Conservation (phyloP, 2,888 invertebrate genomes). For the Drosophila subquinaria region DNA sequence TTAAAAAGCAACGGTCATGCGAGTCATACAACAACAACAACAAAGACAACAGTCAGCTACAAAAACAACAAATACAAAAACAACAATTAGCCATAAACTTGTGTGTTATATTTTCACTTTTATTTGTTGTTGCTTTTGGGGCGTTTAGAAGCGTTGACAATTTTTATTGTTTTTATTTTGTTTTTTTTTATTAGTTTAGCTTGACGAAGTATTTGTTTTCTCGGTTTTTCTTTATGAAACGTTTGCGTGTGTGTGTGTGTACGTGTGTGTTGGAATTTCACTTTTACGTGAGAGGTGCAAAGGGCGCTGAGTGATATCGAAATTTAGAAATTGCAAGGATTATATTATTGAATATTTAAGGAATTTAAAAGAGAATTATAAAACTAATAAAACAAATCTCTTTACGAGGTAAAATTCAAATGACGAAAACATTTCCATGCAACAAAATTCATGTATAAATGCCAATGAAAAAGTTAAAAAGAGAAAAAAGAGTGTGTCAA, state of each 20-base stretch:
- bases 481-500: no score
- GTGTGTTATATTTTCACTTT: slow-evolving; percentile 59
- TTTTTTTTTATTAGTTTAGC: slow-evolving; percentile 14
- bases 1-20: slow-evolving; percentile 30
- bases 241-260: slow-evolving; percentile 1
- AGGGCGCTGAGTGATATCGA: neutral
- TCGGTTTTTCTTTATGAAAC: slow-evolving; percentile 8
- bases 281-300: slow-evolving; percentile 32
- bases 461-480: no score
- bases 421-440: no score
- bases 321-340: neutral
- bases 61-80: no score
- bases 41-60: neutral
- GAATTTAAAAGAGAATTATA: no score
- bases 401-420: no score
- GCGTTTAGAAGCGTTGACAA: slow-evolving; percentile 62
- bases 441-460: no score
- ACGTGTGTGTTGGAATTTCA: slow-evolving; percentile 39
- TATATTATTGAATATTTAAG: neutral
- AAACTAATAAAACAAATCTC: no score
- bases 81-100: slow-evolving; percentile 33
- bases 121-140: slow-evolving; percentile 42
- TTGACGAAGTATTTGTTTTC: slow-evolving; percentile 24
- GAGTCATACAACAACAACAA: slow-evolving; percentile 15
- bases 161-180: slow-evolving; percentile 37